phyloP scores from a whole-genome alignment of 1,140 invertebrate species.

The Brachionus asplanchnoidis region DNA sequence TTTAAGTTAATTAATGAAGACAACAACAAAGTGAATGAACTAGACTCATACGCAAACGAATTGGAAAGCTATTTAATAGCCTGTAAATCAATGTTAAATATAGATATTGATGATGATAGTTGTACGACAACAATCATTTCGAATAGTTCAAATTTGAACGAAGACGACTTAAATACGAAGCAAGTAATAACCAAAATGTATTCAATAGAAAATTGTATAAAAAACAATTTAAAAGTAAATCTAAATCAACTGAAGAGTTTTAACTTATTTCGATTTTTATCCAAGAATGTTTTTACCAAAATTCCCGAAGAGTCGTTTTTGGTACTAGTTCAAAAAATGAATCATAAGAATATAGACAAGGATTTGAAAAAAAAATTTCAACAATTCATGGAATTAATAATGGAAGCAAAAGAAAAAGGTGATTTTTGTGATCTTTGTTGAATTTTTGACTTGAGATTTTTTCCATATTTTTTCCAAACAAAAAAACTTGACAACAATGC shows the following conservation, averaged over 20 bases:
- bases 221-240: neutral
- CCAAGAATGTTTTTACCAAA: constrained; percentile 9
- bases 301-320: constrained; percentile 29
- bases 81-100: constrained; percentile 39
- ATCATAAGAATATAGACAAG: constrained; percentile 28
- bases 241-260: neutral
- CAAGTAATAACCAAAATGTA: constrained; percentile 21
- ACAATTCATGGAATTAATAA: constrained; percentile 29
- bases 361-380: constrained; percentile 33
- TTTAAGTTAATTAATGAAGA: neutral
- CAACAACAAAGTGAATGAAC: neutral
- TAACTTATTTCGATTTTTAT: neutral
- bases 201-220: neutral
- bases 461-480: too few relatives aligned
- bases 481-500: too few relatives aligned
- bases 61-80: constrained; percentile 38
- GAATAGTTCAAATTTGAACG: neutral
- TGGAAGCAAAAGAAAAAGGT: constrained; percentile 21
- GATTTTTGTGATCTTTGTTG: neutral
- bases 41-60: constrained; percentile 32
- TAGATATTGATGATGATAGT: neutral
- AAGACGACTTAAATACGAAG: neutral
- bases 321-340: constrained; percentile 16
- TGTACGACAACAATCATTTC: neutral
- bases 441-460: neutral